Base-by-base conservation (phyloP, 2,113 vertebrate genomes). In the Paradoxurus hermaphroditus region DNA sequence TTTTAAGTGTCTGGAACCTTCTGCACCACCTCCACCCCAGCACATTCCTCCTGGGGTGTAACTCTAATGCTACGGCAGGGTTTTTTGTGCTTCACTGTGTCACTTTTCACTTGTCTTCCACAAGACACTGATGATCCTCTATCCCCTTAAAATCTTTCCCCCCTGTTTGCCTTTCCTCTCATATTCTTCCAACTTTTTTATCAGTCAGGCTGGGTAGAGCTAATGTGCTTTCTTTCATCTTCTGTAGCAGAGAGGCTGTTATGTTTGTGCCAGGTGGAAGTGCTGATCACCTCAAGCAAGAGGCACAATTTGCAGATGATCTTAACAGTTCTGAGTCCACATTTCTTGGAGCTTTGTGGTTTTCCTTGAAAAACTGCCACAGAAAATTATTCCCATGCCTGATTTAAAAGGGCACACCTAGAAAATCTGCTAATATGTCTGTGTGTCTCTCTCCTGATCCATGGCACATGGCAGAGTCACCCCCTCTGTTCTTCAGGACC, bases 301-400 rank as follows among this genome's bases (percentile, higher is more conserved):
- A 94, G 67, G 63, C 65, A 82, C 31, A 83, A 23, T 82, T 68
- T 44, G 59, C 31, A 97, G 83, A 89, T 96, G 34, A 83, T 34
- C 88, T 0, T 70, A 86, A 85, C 63, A 29, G 16, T 72, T 89
- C 87, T 90, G 88, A 90, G 67, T 88, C 46, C 62, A 31, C 84
- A 49, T 62, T 96, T 96, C 85, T 68, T 94, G 77, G 36, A 94
- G 62, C 91, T 94, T n/a, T 84, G 70, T 81, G 82, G 21, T 84
- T 94, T 95, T 81, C 86, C n/a, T 95, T 87, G 63, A 82, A 95
- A 96, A 96, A 92, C 62, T 46, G 92, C 67, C 75, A 75, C 44
- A 92, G 51, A 92, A 97, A 95, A 79, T 63, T 86, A 72, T 90
- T 94, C 39, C 49, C n/a, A 84, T 75, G 63, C 31, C 85, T 92